Evolutionary conservation across 2,797 vertebrate species (phyloP).

Genomic region (Gorsachius magnificus): DNA sequence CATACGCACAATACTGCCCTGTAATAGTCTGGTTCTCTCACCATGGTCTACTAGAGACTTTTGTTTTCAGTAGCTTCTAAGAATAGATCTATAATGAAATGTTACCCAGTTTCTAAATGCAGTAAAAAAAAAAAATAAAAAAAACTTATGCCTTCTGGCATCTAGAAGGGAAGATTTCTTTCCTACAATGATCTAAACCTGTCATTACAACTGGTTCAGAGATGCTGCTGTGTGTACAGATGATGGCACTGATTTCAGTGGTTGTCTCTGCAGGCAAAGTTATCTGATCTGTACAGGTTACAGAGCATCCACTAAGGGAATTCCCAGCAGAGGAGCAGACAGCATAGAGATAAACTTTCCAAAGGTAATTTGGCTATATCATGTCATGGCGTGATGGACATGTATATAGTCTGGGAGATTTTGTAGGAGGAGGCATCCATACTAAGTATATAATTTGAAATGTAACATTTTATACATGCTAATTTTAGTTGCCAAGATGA

Average conservation of each 20-base stretch:
- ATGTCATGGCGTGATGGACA: background rate
- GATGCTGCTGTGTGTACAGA: background rate
- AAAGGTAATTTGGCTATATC: background rate
- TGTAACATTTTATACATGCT: background rate
- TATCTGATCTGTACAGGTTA: background rate
- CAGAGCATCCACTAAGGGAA: background rate
- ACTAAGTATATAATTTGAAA: background rate
- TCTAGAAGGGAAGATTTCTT: background rate
- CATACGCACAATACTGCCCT: background rate
- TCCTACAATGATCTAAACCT: background rate
- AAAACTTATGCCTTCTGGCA: background rate
- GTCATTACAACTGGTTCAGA: background rate
- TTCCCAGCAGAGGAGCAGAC: background rate
- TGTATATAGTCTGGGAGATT: background rate
- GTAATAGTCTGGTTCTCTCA: background rate
- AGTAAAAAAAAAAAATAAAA: background rate
- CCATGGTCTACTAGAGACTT: background rate
- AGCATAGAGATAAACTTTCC: background rate
- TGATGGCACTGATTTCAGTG: background rate
- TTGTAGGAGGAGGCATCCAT: background rate
- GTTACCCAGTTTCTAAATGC: background rate
- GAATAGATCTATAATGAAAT: background rate
- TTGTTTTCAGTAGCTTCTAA: background rate
- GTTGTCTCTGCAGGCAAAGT: background rate
- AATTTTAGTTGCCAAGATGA: slow-evolving; percentile 44